Evolutionary conservation across 2,797 vertebrate genomes (phyloP).

Genomic region (Enoplosus armatus): DNA sequence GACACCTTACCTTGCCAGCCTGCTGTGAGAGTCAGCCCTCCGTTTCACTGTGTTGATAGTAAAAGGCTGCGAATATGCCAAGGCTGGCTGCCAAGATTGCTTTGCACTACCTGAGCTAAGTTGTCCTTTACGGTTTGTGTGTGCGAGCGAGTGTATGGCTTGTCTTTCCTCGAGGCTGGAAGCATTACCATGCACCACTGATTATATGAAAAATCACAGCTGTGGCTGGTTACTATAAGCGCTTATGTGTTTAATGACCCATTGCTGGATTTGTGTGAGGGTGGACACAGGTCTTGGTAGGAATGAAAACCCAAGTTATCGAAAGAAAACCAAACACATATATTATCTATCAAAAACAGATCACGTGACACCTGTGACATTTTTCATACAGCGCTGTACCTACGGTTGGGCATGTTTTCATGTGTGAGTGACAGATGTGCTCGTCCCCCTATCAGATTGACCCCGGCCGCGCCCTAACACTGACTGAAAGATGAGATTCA

Average conservation of each 20-base stretch:
- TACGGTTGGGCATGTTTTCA: constrained; percentile 15
- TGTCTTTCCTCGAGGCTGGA: constrained; percentile 69
- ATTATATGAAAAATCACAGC: constrained; percentile 78
- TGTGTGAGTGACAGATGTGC: constrained; percentile 57
- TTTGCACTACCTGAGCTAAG: constrained; percentile 80
- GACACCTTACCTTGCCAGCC: constrained; percentile 71
- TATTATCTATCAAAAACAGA: constrained; percentile 58
- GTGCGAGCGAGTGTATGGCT: constrained; percentile 51
- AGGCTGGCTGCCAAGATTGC: constrained; percentile 77
- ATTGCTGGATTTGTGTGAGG: constrained; percentile 65
- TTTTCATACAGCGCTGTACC: constrained; percentile 15
- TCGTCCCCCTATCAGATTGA: constrained; percentile 39
- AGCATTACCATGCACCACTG: constrained; percentile 72
- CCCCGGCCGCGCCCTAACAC: constrained; percentile 36
- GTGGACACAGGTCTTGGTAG: constrained; percentile 55
- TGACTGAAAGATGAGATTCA: constrained; percentile 56
- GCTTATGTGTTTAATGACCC: constrained; percentile 77
- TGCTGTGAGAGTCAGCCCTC: constrained; percentile 60
- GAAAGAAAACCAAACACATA: constrained; percentile 59
- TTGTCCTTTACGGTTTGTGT: constrained; percentile 76
- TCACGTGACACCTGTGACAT: constrained; percentile 26
- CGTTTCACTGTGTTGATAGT: constrained; percentile 75
- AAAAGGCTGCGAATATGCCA: constrained; percentile 72
- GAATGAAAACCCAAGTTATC: constrained; percentile 56
- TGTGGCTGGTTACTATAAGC: constrained; percentile 68